Percentiles rank a stretch among this genome's conserved stretches.
Conservation (phyloP, 2,888 invertebrate species). For the Oeneis ivallda region DNA sequence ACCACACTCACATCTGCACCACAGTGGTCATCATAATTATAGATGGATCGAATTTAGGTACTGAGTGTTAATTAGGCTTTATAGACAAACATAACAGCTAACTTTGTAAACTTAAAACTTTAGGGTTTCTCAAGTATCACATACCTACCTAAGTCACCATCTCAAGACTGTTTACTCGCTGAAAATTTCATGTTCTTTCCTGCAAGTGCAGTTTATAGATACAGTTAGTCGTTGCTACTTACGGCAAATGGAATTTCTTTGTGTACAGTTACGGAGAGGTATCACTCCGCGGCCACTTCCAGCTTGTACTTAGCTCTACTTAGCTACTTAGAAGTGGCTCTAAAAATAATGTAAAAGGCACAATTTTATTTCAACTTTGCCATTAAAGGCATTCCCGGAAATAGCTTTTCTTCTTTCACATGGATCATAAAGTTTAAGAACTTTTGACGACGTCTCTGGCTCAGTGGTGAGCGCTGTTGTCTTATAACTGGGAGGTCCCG, state of each 20-base stretch:
- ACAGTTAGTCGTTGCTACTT: neutral
- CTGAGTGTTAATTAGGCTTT: too few species aligned
- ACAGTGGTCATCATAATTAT: too few species aligned
- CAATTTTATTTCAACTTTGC: constrained; percentile 8
- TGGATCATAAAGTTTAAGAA: too few species aligned
- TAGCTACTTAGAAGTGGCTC: neutral
- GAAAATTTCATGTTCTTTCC: constrained; percentile 3
- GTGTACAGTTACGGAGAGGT: constrained; percentile 1
- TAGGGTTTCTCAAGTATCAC: too few species aligned
- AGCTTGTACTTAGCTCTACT: neutral
- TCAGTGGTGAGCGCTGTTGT: too few species aligned
- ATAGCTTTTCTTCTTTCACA: too few species aligned
- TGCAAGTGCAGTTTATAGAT: neutral
- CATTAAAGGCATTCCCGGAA: neutral
- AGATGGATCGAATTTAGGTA: too few species aligned
- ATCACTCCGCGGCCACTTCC: constrained; percentile 1
- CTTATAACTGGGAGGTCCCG: too few species aligned
- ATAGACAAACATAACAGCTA: too few species aligned
- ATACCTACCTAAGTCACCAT: neutral
- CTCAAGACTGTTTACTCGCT: neutral
- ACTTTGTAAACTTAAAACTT: too few species aligned
- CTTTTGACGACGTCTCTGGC: too few species aligned
- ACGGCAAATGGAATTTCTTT: constrained; percentile 10
- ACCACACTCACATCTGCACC: too few species aligned
- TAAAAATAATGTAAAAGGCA: neutral